Base-by-base conservation (phyloP, 2,797 vertebrate species). In the Sebastes baramenuke region DNA sequence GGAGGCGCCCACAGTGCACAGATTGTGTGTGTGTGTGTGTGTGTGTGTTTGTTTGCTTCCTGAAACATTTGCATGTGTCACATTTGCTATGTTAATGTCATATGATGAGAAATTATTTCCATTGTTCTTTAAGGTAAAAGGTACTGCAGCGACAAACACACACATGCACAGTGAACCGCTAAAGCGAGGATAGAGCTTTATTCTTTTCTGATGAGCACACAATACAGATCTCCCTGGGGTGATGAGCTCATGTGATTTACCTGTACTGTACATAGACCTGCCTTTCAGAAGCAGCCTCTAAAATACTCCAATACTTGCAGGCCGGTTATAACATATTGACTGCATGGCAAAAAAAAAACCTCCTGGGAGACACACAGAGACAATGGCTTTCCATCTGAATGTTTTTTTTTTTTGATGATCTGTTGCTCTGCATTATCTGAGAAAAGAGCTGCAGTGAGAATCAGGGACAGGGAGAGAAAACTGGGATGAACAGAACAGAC, bases 161-260 rank as follows among this genome's bases (percentile, higher is more conserved):
- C 29, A 56, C 36, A 59, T 4, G 66, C 9, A 67, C 54, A 60
- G 34, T 46, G 24, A 38, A 42, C 34, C 22, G 24, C 1, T 6
- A 11, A 16, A 62, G 29, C 3, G 25, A 38, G 16, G 65, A 27
- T 61, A 25, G 32, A 8, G 72, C 82, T 81, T 77, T 76, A 64
- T 82, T 73, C 27, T 85, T 85, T 83, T 86, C 24, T 84, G 88
- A 87, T 89, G 87, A 89, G 61, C 77, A 65, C 52, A 80, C 77
- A 70, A 1, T 66, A 32, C 25, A 36, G 16, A 61, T 66, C 67
- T 86, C 85, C 67, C 80, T 49, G 71, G 84, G 87, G 85, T 76
- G 87, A 84, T 88, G 84, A 89, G 84, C 87, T 89, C 84, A 82
- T 87, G 87, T 87, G 86, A 84, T 87, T 90, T 83, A 87, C 79